Evolutionary conservation across 2,888 invertebrate genomes (phyloP).

Genomic region (Archips xylosteana): DNA sequence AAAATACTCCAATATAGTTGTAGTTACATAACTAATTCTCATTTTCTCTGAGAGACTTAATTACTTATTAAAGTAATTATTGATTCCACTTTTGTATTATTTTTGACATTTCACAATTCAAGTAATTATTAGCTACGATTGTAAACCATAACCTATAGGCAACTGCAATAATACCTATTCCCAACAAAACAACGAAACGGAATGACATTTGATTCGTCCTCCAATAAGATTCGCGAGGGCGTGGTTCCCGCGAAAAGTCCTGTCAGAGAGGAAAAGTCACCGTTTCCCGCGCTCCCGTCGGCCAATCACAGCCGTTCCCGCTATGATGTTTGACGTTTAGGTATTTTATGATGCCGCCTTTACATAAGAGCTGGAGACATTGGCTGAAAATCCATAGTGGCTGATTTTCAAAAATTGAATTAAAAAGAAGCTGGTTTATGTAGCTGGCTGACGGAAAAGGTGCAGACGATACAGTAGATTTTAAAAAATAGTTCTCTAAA

Average conservation of each 20-base stretch:
- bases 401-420: neutral
- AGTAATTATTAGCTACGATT: neutral
- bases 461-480: neutral
- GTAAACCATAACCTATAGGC: slow-evolving; percentile 39
- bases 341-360: slow-evolving; percentile 41
- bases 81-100: too few relatives aligned
- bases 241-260: slow-evolving; percentile 70
- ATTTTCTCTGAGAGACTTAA: too few relatives aligned
- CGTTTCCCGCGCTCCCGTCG: slow-evolving; percentile 63
- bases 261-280: slow-evolving; percentile 82
- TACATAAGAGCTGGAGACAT: neutral
- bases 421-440: too few relatives aligned
- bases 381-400: neutral
- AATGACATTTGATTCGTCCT: slow-evolving; percentile 69
- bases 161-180: neutral
- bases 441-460: neutral
- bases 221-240: slow-evolving; percentile 76
- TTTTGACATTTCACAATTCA: neutral
- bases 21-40: too few relatives aligned
- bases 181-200: slow-evolving; percentile 27
- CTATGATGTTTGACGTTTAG: slow-evolving; percentile 51
- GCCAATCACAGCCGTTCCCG: slow-evolving; percentile 57
- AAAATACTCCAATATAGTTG: too few relatives aligned
- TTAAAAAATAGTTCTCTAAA: slow-evolving; percentile 7
- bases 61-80: too few relatives aligned